These are phyloP conservation scores for Malachius bipustulatus DNA, from an alignment of 2,888 invertebrate genomes.

Conservation along the genomic window DNA sequence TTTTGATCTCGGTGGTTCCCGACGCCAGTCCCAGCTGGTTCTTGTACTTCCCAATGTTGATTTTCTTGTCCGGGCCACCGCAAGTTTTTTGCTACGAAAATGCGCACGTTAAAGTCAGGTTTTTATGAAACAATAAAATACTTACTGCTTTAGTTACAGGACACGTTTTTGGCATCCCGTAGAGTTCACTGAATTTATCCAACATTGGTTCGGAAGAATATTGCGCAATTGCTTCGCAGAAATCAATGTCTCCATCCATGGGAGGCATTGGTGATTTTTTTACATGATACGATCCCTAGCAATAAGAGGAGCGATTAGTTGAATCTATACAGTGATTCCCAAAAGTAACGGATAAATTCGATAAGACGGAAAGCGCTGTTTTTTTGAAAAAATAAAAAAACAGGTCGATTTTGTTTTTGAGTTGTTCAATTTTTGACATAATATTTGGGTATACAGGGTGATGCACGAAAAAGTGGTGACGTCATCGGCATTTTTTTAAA, in stretches of 20 bases:
- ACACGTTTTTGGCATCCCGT: slow-evolving; percentile 36
- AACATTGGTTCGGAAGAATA: slow-evolving; percentile 27
- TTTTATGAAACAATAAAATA: slow-evolving; percentile 1
- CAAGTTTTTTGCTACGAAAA: slow-evolving; percentile 30
- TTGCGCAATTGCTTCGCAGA: slow-evolving; percentile 31
- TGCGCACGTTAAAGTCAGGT: not conserved
- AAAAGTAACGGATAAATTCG: too few species aligned
- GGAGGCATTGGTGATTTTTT: slow-evolving; percentile 36
- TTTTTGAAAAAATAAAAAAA: too few species aligned
- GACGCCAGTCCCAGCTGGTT: slow-evolving; percentile 35
- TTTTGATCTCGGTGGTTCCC: slow-evolving; percentile 32
- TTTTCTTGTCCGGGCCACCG: slow-evolving; percentile 29
- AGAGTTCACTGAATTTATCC: slow-evolving; percentile 23
- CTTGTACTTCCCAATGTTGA: slow-evolving; percentile 37
- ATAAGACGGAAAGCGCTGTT: too few species aligned
- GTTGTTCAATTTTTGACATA: too few species aligned
- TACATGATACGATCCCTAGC: slow-evolving; percentile 31
- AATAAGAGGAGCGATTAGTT: too few species aligned
- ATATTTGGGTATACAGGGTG: too few species aligned
- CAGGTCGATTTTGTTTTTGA: too few species aligned
- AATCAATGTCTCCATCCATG: slow-evolving; percentile 35
- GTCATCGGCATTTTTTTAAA: too few species aligned
- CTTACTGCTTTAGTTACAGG: slow-evolving; percentile 33
- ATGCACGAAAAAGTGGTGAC: too few species aligned
- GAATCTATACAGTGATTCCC: too few species aligned